Evolutionary conservation across 2,797 vertebrate genomes (phyloP).

Genomic region (Sus cebifrons): DNA sequence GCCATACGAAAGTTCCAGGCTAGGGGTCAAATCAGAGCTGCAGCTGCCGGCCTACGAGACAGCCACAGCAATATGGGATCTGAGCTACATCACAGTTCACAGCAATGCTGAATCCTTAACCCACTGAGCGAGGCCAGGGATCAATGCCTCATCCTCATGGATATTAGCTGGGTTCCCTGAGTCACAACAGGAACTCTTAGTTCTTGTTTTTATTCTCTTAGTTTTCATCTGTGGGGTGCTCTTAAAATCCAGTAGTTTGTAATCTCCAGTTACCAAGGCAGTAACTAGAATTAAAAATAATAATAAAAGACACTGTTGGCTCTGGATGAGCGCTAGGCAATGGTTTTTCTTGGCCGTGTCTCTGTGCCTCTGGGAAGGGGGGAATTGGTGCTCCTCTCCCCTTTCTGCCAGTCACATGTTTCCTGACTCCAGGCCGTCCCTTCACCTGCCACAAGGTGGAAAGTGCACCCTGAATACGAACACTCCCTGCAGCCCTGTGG

Average conservation of each 20-base stretch:
- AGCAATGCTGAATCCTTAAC: too few species aligned
- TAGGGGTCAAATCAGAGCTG: too few species aligned
- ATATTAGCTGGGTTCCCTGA: too few species aligned
- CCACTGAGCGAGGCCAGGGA: too few species aligned
- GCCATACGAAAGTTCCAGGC: too few species aligned
- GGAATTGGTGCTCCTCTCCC: neutral
- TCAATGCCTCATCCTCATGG: too few species aligned
- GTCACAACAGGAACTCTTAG: neutral
- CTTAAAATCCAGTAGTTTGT: conserved; percentile 30
- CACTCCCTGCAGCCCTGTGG: neutral
- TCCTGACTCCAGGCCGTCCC: neutral
- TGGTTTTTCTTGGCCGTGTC: neutral
- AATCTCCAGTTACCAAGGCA: conserved; percentile 48
- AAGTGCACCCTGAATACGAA: neutral
- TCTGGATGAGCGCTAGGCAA: neutral
- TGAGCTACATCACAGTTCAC: too few species aligned
- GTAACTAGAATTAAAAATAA: neutral
- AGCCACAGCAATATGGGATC: too few species aligned
- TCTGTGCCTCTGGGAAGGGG: neutral
- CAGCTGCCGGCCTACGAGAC: too few species aligned
- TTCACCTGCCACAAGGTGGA: neutral
- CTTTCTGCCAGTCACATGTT: neutral
- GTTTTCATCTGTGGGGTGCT: conserved; percentile 45
- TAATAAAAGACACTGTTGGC: neutral
- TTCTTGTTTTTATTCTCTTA: conserved; percentile 46